Base-by-base conservation (phyloP, 2,888 invertebrate species). In the Torymus tubicola region DNA sequence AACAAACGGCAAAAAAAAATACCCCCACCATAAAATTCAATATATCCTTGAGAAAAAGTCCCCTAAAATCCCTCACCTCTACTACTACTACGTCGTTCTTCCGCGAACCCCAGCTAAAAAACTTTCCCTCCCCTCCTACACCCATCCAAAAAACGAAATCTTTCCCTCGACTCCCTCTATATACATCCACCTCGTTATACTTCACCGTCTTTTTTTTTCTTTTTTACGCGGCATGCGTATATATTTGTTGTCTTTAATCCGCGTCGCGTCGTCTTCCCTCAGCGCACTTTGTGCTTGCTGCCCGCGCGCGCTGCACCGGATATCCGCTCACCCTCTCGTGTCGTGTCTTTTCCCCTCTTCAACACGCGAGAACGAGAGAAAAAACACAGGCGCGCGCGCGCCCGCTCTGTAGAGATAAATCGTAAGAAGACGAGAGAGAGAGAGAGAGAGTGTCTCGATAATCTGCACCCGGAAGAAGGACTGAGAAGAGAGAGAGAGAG, bases 321-420 rank as follows among this genome's bases (percentile, higher is more conserved):
- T 89, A 89, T 90, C 90, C 90, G 90, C 83, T 88, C 85, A 85
- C 86, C 88, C 87, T 83, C 84, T 83, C 80, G 77, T 78, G n/a
- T 80, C 81, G 61, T 58, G 81, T 82, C 70, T 80, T 65, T 78
- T 71, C n/a, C 31, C 69, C 53, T 52, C 18, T 42, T 4, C 21
- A 60, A n/a, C 10, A n/a, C 10, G 31, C 64, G 71, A 70, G 71
- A n/a, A 31, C 55, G 50, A 58, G 42, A 42, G 42, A 68, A 82
- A 79, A 82, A 84, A 83, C 82, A 84, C 80, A 67, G 82, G 82
- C 81, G 42, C 53, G n/a, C 58, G 69, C 2, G 55, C 5, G 14
- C 67, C n/a, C n/a, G 14, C 18, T 2, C n/a, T 21, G 5, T 4
- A n/a, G 63, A 85, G 83, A 84, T 83, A 84, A 72, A 69, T 81